Evolutionary conservation across 2,113 vertebrate species (phyloP).

Genomic region (Sialia sialis): DNA sequence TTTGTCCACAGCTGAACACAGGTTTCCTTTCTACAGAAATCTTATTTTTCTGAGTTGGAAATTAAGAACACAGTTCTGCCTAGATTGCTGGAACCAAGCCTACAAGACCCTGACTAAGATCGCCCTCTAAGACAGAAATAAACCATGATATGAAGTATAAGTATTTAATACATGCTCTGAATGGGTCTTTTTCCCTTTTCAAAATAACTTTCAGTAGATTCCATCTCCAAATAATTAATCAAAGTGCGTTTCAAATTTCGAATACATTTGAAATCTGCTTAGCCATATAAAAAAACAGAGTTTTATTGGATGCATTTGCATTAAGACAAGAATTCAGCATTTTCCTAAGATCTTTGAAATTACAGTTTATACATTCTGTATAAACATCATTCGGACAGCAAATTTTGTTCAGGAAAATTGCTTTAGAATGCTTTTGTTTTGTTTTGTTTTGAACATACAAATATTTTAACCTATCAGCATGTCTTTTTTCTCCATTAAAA

Average conservation of each 20-base stretch:
- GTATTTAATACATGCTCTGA: background rate
- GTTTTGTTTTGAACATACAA: background rate
- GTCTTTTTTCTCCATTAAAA: background rate
- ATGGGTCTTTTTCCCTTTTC: background rate
- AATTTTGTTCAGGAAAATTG: conserved; percentile 6
- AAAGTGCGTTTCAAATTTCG: background rate
- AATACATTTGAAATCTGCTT: conserved; percentile 7
- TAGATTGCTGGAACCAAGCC: background rate
- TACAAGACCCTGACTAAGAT: background rate
- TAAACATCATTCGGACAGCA: background rate
- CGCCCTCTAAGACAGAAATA: background rate
- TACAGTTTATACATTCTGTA: background rate
- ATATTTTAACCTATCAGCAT: background rate
- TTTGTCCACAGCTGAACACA: background rate
- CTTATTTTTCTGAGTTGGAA: background rate
- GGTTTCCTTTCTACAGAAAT: background rate
- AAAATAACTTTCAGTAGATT: background rate
- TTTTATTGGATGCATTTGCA: background rate
- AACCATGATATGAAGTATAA: background rate
- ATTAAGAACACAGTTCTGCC: background rate
- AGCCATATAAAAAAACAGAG: background rate
- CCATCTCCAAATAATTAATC: background rate
- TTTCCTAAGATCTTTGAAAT: conserved; percentile 3
- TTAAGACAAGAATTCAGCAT: background rate
- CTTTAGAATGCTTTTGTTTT: background rate